Base-by-base conservation (phyloP, 2,888 invertebrate genomes). In the Strigamia transsilvanica region DNA sequence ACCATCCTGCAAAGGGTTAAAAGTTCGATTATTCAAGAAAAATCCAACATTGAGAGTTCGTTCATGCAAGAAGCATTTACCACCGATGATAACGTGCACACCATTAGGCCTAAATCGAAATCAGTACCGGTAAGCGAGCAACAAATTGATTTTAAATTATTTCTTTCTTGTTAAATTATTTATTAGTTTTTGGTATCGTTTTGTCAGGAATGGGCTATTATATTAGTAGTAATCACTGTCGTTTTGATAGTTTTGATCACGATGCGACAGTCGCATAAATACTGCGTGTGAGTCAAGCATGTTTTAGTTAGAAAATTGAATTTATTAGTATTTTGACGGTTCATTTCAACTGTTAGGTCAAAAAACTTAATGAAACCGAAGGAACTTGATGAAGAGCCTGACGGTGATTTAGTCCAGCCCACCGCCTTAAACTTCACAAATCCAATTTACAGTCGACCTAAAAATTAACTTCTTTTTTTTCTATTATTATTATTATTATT, bases 161-260 rank as follows among this genome's bases (percentile, higher is more conserved):
- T 23, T 27, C 34, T 41, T 23, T 15, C n/a, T 78, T 34, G 12
- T 78, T 78, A n/a, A 27, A 73, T 73, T 73, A 21, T 15, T 73
- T 18, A 18, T 32, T 18, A 21, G 13, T 73, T 73, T 18, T 79
- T 12, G 13, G 13, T 38, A 5, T 38, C 13, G 13, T 34, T 27
- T 15, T 34, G 12, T 13, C 15, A 80, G 80, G 80, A 80, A 80
- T 80, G 80, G 80, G 80, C 41, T 38, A 80, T 80, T 80, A 42
- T 80, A 12, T 23, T 80, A 10, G 42, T 80, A 13, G 42, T 80
- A 21, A 21, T 80, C 6, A 41, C 80, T 18, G 42, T 80, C 3
- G 80, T 80, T 10, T n/a, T 42, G 5, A 42, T 42, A 9, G 80
- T 23, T n/a, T 15, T 46, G 9, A 80, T 80, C 7, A 23, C 41